phyloP scores from a whole-genome alignment of 2,797 vertebrate genomes.

The Champsocephalus gunnari region DNA sequence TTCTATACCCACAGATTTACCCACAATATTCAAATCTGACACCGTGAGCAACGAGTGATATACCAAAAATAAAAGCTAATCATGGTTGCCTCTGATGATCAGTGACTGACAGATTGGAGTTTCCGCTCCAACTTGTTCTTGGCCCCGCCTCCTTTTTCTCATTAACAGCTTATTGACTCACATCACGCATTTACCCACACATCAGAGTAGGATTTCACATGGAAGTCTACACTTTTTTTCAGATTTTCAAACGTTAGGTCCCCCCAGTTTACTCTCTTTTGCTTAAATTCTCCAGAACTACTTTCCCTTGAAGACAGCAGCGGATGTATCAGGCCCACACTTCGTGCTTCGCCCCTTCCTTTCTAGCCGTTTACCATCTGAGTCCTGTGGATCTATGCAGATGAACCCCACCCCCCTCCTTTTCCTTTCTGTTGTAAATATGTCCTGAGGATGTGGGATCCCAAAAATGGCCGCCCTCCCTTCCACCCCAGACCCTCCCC shows the following conservation, averaged over 20 bases:
- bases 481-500: neutral
- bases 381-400: constrained; percentile 87
- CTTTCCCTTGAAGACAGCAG: constrained; percentile 64
- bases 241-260: constrained; percentile 25
- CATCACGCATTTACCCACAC: constrained; percentile 16
- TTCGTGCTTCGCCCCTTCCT: constrained; percentile 35
- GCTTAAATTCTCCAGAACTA: constrained; percentile 36
- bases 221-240: constrained; percentile 19
- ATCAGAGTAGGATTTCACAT: constrained; percentile 28
- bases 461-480: constrained; percentile 17
- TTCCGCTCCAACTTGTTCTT: constrained; percentile 28
- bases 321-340: constrained; percentile 56
- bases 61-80: constrained; percentile 16
- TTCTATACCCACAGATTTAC: neutral
- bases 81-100: neutral
- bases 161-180: constrained; percentile 30
- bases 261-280: constrained; percentile 7
- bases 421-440: constrained; percentile 84
- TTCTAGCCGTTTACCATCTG: constrained; percentile 77
- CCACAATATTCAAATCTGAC: constrained; percentile 6
- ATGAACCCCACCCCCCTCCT: constrained; percentile 58
- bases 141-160: neutral
- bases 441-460: constrained; percentile 74
- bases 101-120: constrained; percentile 5
- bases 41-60: constrained; percentile 16